These are phyloP conservation scores for Peromyscus melanophrys DNA, from an alignment of 2,797 vertebrate genomes.

Conservation along the genomic window DNA sequence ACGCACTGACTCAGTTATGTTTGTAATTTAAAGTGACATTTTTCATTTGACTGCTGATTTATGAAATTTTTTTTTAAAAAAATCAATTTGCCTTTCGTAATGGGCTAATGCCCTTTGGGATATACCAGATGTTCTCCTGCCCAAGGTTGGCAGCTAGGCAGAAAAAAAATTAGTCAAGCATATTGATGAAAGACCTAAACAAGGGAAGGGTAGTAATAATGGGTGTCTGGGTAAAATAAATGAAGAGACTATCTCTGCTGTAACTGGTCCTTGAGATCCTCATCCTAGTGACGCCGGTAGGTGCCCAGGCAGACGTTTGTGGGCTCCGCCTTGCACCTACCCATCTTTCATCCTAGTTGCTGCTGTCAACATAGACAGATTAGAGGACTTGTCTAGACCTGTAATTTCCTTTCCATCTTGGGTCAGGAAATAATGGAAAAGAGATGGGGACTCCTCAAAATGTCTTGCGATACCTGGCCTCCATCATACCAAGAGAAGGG, in stretches of 20 bases:
- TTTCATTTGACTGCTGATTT: conserved; percentile 84
- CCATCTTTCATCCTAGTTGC: neutral
- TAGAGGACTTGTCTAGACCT: no score
- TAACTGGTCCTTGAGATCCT: neutral
- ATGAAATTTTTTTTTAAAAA: conserved; percentile 76
- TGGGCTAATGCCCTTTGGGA: conserved; percentile 75
- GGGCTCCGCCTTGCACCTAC: neutral
- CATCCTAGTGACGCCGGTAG: neutral
- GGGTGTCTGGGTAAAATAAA: conserved; percentile 62
- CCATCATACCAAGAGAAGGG: neutral
- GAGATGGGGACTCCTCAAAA: neutral
- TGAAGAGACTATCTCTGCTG: conserved; percentile 21
- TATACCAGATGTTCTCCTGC: conserved; percentile 84
- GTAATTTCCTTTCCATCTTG: neutral
- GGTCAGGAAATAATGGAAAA: neutral
- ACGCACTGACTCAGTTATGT: conserved; percentile 38
- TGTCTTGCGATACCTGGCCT: neutral
- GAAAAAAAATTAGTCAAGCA: conserved; percentile 83
- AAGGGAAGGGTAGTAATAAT: conserved; percentile 66
- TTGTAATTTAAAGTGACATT: conserved; percentile 84
- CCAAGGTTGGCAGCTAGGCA: conserved; percentile 79
- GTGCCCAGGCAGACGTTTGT: neutral
- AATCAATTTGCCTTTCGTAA: conserved; percentile 81
- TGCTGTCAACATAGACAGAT: neutral
- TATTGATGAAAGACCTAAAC: conserved; percentile 78